Base-by-base conservation (phyloP, 2,888 invertebrate species). In the Perdita meconis region DNA sequence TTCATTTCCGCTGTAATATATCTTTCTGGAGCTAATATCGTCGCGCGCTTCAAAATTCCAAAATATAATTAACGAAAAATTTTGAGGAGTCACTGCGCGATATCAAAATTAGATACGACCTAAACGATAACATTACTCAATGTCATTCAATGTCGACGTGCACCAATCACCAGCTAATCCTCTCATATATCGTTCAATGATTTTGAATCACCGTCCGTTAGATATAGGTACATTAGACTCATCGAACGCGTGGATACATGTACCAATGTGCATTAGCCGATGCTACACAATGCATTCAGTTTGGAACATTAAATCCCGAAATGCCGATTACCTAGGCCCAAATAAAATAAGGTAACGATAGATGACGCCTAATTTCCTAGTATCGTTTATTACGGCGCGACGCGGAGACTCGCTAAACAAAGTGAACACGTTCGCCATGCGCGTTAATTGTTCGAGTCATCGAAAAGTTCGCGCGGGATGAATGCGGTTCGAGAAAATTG, bases 371-470 rank as follows among this genome's bases (percentile, higher is more conserved):
- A 1, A 56, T 12, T 10, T 30, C 40, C 26, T 12, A 4, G 16
- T 26, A 16, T 4, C 30, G 24, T 44, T 47, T 47, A 12, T 19
- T 22, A 5, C 16, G 22, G 22, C 1, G 5, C 34, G 22, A 34
- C 30, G 26, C n/a, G n/a, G n/a, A n/a, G n/a, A n/a, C n/a, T n/a
- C n/a, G n/a, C n/a, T n/a, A n/a, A n/a, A n/a, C n/a, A n/a, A n/a
- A n/a, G n/a, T n/a, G n/a, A n/a, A n/a, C n/a, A n/a, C n/a, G n/a
- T 22, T 2, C 53, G 30, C 10, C 13, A 57, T 30, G 6, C 6
- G 30, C 57, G 40, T 57, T 71, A 72, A 71, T 64, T 74, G 64
- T 16, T 51, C 30, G 42, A 13, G 36, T 36, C 26, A 53, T 4
- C 16, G 24, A 53, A 47, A 66, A 53, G 53, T 75, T 71, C 19